Percentiles rank a stretch among this genome's conserved stretches.
Conservation (phyloP, 37 sponge, comb jelly and placozoan genomes). For the Amphimedon queenslandica region DNA sequence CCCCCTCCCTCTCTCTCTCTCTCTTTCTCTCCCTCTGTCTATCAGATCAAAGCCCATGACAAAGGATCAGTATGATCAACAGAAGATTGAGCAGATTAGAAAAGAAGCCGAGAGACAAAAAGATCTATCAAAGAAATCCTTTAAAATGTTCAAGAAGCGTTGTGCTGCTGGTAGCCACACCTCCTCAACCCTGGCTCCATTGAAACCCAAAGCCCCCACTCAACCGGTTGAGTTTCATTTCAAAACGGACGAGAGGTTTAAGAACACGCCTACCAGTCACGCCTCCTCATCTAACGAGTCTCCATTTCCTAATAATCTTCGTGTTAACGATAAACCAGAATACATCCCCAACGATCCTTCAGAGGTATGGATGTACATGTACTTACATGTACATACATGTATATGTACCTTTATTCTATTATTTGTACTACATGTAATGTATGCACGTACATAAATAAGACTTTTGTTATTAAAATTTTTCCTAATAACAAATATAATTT, state of each 20-base stretch:
- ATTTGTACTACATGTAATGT: too few relatives aligned
- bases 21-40: too few relatives aligned
- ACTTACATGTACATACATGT: too few relatives aligned
- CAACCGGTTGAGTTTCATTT: slow-evolving; percentile 57
- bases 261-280: background rate
- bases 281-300: background rate
- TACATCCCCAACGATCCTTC: background rate
- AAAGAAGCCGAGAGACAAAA: slow-evolving; percentile 38
- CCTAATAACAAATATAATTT: too few relatives aligned
- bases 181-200: background rate
- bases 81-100: slow-evolving; percentile 43
- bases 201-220: slow-evolving; percentile 38
- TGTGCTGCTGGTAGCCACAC: slow-evolving; percentile 2
- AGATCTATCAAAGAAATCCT: slow-evolving; percentile 40
- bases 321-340: slow-evolving; percentile 7
- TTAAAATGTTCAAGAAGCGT: slow-evolving; percentile 27
- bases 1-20: too few relatives aligned
- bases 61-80: too few relatives aligned
- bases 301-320: slow-evolving; percentile 33
- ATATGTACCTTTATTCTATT: too few relatives aligned
- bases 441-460: too few relatives aligned
- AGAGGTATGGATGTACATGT: background rate
- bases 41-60: too few relatives aligned
- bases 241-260: slow-evolving; percentile 6
- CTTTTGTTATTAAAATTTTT: too few relatives aligned